These are phyloP conservation scores for Ligdia adustata DNA, from an alignment of 2,888 invertebrate species.

Conservation along the genomic window DNA sequence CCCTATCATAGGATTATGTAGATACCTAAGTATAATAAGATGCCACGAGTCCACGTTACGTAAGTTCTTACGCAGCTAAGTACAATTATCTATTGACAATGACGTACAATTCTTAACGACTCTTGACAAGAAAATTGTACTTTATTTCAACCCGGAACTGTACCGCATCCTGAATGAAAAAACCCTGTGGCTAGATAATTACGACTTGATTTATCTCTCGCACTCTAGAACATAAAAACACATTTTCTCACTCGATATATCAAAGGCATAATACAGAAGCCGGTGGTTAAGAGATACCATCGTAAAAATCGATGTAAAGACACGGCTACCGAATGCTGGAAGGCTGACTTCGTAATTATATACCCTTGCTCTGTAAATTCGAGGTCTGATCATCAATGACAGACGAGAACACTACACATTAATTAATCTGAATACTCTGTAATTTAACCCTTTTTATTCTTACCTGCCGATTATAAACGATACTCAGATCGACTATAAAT, in stretches of 20 bases:
- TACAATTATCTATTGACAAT: conserved; percentile 3
- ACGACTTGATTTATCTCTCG: conserved; percentile 3
- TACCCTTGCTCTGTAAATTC: conserved; percentile 34
- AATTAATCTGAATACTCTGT: conserved; percentile 30
- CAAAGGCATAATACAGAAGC: conserved; percentile 31
- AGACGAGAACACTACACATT: conserved; percentile 29
- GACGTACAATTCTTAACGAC: background rate
- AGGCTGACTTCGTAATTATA: conserved; percentile 38
- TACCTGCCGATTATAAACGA: conserved; percentile 18
- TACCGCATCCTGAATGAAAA: conserved; percentile 22
- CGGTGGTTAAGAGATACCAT: conserved; percentile 28
- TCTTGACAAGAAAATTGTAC: conserved; percentile 16
- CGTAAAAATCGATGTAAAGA: conserved; percentile 38
- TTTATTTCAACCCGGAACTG: conserved; percentile 23
- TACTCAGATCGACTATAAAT: conserved; percentile 29
- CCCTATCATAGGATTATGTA: too few relatives aligned
- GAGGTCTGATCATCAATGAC: conserved; percentile 36
- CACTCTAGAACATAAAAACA: conserved; percentile 13
- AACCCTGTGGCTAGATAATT: conserved; percentile 19
- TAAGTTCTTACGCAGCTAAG: background rate
- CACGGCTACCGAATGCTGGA: conserved; percentile 39
- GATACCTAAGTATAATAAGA: too few relatives aligned
- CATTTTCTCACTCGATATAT: conserved; percentile 33
- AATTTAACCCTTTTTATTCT: conserved; percentile 22
- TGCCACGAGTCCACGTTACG: too few relatives aligned